Conservation (phyloP, 2,888 invertebrate species). For the Caenorhabditis sp. region DNA sequence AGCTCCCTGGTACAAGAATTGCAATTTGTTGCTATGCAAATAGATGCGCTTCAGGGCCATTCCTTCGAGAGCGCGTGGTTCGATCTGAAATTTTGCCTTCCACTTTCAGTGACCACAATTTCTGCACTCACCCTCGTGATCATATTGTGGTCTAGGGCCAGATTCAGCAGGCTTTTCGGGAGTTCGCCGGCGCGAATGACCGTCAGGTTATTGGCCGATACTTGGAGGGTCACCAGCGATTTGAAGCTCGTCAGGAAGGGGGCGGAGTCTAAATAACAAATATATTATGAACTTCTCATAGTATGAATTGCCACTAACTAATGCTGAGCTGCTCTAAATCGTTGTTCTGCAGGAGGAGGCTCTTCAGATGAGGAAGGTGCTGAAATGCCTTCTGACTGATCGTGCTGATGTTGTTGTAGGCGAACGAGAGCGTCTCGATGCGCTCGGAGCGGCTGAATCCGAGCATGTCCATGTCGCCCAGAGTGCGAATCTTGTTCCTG, state of each 20-base stretch:
- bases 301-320: constrained; percentile 7
- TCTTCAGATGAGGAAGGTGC: constrained; percentile 47
- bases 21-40: constrained; percentile 75
- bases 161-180: constrained; percentile 52
- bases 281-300: neutral
- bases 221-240: constrained; percentile 80
- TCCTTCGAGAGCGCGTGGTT: constrained; percentile 68
- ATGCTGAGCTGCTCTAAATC: constrained; percentile 45
- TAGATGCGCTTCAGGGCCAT: constrained; percentile 68
- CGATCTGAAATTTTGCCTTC: constrained; percentile 51
- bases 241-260: constrained; percentile 78
- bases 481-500: constrained; percentile 63
- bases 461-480: constrained; percentile 70
- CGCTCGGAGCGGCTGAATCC: constrained; percentile 55
- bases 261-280: constrained; percentile 32
- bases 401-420: constrained; percentile 62
- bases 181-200: constrained; percentile 61
- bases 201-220: constrained; percentile 79
- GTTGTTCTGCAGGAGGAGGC: constrained; percentile 64
- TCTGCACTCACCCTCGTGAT: constrained; percentile 26
- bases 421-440: constrained; percentile 60
- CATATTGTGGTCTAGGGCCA: constrained; percentile 65
- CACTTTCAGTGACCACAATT: neutral
- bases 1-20: constrained; percentile 69
- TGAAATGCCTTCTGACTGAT: constrained; percentile 58